Evolutionary conservation across 2,888 invertebrate genomes (phyloP).

Genomic region (Synanthedon vespiformis): DNA sequence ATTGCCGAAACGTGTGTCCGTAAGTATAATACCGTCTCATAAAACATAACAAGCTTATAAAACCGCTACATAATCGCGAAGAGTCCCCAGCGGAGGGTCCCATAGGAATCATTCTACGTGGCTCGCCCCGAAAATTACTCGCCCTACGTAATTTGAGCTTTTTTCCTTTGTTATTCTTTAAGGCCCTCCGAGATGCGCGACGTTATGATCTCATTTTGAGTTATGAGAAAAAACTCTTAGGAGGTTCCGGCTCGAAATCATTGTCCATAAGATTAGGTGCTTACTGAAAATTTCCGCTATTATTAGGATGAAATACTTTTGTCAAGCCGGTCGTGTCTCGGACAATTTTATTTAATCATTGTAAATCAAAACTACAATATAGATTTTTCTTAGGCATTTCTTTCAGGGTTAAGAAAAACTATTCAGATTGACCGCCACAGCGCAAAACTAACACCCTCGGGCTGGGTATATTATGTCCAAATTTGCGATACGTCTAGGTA

Average conservation of each 20-base stretch:
- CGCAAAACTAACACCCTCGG: too few species aligned
- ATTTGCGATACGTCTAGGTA: too few species aligned
- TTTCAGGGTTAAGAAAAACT: too few species aligned
- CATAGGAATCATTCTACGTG: slow-evolving; percentile 50
- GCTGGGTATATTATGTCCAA: too few species aligned
- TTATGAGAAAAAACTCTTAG: slow-evolving; percentile 66
- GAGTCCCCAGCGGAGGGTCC: slow-evolving; percentile 46
- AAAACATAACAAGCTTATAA: slow-evolving; percentile 69
- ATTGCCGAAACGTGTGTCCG: slow-evolving; percentile 18
- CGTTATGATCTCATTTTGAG: slow-evolving; percentile 69
- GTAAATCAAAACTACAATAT: background rate
- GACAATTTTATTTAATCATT: background rate
- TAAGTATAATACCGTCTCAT: slow-evolving; percentile 35
- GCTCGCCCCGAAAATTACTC: slow-evolving; percentile 66
- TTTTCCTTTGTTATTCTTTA: slow-evolving; percentile 66
- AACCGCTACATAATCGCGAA: slow-evolving; percentile 60
- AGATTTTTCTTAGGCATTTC: too few species aligned
- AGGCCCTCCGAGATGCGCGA: slow-evolving; percentile 58
- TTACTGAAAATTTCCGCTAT: slow-evolving; percentile 24
- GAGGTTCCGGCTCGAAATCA: slow-evolving; percentile 49
- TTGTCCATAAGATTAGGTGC: slow-evolving; percentile 58
- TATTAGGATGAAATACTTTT: slow-evolving; percentile 5
- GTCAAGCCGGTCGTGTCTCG: background rate
- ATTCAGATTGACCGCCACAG: too few species aligned
- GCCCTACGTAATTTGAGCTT: slow-evolving; percentile 62